Evolutionary conservation across 2,113 vertebrate genomes (phyloP), one percentile per base, ranked within the genome.

Genomic region (Pica pica): DNA sequence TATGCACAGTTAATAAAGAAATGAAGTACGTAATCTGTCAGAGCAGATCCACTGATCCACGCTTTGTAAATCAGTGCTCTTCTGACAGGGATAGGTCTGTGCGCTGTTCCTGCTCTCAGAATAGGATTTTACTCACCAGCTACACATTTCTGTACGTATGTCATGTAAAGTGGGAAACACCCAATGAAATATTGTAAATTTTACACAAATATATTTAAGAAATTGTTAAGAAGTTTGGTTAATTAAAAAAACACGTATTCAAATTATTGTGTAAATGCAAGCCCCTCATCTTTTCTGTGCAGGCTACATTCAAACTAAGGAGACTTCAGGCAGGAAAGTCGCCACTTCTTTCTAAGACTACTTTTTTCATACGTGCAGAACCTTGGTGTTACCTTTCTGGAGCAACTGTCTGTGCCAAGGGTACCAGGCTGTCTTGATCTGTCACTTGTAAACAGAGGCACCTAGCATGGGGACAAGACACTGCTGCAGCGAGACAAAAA

Each of bases 1-100:
- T 67, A 94, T 90, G 85, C 85, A 33, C 56, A 74, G 44, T 92
- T 94, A 95, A 92, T 94, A 92, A 92, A 92, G 93, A 93, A 67
- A 94, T 73, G 83, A 94, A 95, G 71, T 83, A 92, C 5, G 5
- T 88, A 86, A 94, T 93, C 75, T 92, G 85, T 90, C 94, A 93
- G 93, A 83, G 83, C 68, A 78, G 83, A 77, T 74, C 92, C 52
- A 64, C 79, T 53, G 71, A 94, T 93, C 75, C 60, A 64, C 2
- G 2, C 52, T 33, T 26, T 70, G 75, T 59, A 93, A 92, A 92
- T 81, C 79, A 70, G 68, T 41, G 27, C 44, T 44, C 56, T 55
- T 80, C n/a, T 93, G 87, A 71, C 71, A 95, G 47, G 13, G 64
- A 63, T 47, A 18, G 17, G 44, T 80, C 68, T 90, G 9, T 60